phyloP scores from a whole-genome alignment of 2,888 invertebrate species.

The Diogma glabrata region DNA sequence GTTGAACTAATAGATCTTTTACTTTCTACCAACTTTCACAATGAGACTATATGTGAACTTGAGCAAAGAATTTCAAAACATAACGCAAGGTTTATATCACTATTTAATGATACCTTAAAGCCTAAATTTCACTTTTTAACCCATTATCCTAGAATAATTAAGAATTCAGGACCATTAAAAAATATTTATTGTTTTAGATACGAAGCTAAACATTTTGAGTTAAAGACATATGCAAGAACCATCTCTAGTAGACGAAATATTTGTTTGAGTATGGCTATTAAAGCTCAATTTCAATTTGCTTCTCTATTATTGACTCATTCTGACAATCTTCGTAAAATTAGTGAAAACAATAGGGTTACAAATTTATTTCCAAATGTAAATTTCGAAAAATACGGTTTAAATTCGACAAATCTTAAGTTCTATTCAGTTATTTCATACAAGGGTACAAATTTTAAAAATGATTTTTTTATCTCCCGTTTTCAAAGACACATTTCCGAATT shows the following conservation, averaged over 20 bases:
- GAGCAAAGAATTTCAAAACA: background rate
- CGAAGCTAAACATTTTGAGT: background rate
- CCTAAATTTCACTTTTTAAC: background rate
- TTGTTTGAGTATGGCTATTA: background rate
- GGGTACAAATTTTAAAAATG: background rate
- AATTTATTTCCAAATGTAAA: background rate
- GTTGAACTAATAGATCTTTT: background rate
- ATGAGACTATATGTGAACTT: background rate
- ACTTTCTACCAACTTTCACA: background rate
- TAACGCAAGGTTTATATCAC: background rate
- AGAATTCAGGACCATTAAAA: background rate
- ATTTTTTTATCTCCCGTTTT: background rate
- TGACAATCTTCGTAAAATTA: background rate
- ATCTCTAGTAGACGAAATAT: background rate
- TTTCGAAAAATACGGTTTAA: background rate
- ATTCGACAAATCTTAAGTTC: background rate
- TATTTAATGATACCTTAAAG: background rate
- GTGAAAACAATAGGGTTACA: background rate
- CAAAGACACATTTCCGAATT: background rate
- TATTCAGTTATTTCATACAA: background rate
- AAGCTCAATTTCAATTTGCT: background rate
- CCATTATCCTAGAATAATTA: background rate
- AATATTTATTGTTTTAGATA: background rate
- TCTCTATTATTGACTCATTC: background rate
- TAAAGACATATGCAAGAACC: background rate